Evolutionary conservation across 2,797 vertebrate genomes (phyloP).

Genomic region (Rhinatrema bivittatum): DNA sequence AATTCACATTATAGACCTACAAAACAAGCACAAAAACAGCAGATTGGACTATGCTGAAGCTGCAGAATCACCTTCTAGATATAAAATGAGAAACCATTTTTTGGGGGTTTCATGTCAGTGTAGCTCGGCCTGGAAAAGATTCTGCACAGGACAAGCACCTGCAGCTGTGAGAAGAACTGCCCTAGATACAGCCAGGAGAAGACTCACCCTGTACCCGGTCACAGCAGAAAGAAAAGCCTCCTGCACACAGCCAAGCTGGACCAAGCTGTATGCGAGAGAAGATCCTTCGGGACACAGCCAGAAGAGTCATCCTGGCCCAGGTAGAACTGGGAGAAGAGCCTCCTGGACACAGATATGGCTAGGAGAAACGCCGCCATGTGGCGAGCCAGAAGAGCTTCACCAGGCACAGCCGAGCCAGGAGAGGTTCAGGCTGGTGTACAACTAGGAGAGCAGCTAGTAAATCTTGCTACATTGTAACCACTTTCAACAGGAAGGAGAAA

Average conservation of each 20-base stretch:
- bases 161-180: not conserved
- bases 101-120: no score
- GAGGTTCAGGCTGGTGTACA: not conserved
- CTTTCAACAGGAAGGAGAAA: no score
- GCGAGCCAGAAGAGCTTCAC: not conserved
- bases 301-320: no score
- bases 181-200: not conserved
- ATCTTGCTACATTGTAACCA: no score
- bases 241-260: no score
- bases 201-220: no score
- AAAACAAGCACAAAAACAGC: rapidly evolving
- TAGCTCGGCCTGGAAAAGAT: not conserved
- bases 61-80: not conserved
- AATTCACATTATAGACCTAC: conserved; percentile 85
- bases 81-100: not conserved
- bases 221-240: no score
- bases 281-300: not conserved
- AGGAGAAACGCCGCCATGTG: not conserved
- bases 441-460: not conserved
- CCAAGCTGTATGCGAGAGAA: not conserved
- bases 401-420: not conserved
- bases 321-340: no score
- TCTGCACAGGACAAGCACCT: not conserved
- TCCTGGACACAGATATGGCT: no score
- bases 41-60: not conserved